Base-by-base conservation (phyloP, 2,797 vertebrate genomes). In the Sebastes nivosus region DNA sequence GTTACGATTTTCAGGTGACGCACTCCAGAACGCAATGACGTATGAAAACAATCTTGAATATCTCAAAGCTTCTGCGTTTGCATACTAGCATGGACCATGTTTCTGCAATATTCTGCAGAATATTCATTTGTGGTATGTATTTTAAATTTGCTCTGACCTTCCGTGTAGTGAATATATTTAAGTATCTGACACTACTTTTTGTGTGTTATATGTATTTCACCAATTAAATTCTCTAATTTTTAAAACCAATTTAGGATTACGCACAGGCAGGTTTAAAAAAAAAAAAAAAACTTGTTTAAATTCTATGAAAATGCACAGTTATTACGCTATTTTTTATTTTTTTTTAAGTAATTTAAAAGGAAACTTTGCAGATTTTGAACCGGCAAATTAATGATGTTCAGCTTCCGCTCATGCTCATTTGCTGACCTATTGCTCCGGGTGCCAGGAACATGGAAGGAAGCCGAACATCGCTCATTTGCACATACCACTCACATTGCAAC, bases 211-310 rank as follows among this genome's bases (percentile, higher is more conserved):
- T 46, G 42, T 46, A 46, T 50, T 50, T 50, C 18, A 50, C 18
- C 2, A 20, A 50, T 50, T 18, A 0, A 9, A 1, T 20, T 20
- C 46, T 50, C 0, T 8, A 20, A 1, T 42, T 42, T 16, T 14
- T 16, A 42, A 42, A 42, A 42, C 1, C 42, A 46, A n/a, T 0
- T 6, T 3, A 46, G 5, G 24, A 20, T 30, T 52, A 29, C 6
- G 20, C 25, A 52, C 30, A n/a, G 18, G 6, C 34, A 54, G 32
- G 5, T 25, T 50, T 50, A 6, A 46, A 46, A 42, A 42, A 46
- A 46, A 42, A 42, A 16, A 36, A 36, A 36, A 36, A 36, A 12
- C 2, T 8, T 75, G 5, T 9, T n/a, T 36, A 38, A 16, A 32
- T 36, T 57, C 1, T 24, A 29, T 42, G 22, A n/a, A 72, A 67